A percentile compares a stretch with the other conserved stretches of the same genome.
phyloP scores from a whole-genome alignment of 2,797 vertebrate genomes.

The Enteromius argenteus region DNA sequence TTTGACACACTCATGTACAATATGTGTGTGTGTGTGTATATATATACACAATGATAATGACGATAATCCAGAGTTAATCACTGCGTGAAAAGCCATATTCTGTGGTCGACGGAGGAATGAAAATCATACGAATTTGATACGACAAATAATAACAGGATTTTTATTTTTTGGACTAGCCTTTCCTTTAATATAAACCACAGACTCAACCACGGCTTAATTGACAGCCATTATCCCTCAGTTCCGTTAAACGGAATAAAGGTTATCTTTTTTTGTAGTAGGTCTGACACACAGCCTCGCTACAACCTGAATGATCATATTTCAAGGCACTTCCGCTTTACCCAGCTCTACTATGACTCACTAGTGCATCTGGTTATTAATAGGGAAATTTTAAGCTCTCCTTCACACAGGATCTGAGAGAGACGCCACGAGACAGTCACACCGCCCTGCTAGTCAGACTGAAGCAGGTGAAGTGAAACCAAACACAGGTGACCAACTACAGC shows the following conservation, averaged over 20 bases:
- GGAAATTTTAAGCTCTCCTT: conserved; percentile 7
- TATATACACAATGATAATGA: too few relatives aligned
- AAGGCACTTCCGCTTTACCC: neutral
- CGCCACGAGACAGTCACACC: neutral
- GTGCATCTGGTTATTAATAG: neutral
- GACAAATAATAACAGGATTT: neutral
- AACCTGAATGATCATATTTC: neutral
- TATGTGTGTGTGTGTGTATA: too few relatives aligned
- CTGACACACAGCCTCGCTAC: neutral
- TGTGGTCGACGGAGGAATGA: neutral
- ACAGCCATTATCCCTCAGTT: neutral
- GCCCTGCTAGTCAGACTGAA: neutral
- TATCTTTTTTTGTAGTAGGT: neutral
- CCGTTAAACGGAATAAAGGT: neutral
- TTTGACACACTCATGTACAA: too few relatives aligned
- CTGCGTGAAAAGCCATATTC: neutral
- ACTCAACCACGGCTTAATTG: neutral
- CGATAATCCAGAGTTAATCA: too few relatives aligned
- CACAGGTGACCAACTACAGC: neutral
- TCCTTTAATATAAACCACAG: neutral
- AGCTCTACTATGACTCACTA: conserved; percentile 9
- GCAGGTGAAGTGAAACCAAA: conserved; percentile 56
- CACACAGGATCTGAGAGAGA: conserved; percentile 42
- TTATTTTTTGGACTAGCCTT: neutral
- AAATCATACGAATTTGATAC: neutral